Conservation (phyloP, 2,888 invertebrate genomes). For the Agonopterix subpropinquella region DNA sequence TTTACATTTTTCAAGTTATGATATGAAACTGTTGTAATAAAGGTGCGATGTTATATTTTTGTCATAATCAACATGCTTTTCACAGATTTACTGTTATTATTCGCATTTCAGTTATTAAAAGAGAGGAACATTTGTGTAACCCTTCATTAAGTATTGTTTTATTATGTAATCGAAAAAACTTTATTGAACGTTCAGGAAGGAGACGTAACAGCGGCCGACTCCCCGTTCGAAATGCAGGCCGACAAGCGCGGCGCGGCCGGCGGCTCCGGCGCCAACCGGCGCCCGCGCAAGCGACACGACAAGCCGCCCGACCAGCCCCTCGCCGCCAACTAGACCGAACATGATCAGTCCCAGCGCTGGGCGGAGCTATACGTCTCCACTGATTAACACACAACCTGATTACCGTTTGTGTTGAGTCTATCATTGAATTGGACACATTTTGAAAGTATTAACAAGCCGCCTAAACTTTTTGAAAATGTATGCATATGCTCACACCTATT, state of each 20-base stretch:
- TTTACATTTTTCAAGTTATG: too few species aligned
- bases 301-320: slow-evolving; percentile 30
- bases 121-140: too few species aligned
- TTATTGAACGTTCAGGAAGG: slow-evolving; percentile 35
- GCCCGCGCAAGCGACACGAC: slow-evolving; percentile 59
- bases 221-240: slow-evolving; percentile 72
- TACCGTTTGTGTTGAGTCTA: neutral
- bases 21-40: too few species aligned
- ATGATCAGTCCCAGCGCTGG: neutral
- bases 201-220: slow-evolving; percentile 71
- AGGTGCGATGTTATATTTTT: too few species aligned
- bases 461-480: too few species aligned
- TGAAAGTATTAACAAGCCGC: too few species aligned
- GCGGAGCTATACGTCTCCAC: neutral
- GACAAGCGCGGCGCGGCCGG: slow-evolving; percentile 75
- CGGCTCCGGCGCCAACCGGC: slow-evolving; percentile 65
- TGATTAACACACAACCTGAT: neutral
- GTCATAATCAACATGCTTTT: too few species aligned
- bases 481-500: too few species aligned
- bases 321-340: slow-evolving; percentile 26
- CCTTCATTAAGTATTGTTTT: too few species aligned
- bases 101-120: too few species aligned
- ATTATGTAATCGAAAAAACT: too few species aligned
- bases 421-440: neutral
- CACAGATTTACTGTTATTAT: too few species aligned